Evolutionary conservation across 2,888 invertebrate genomes (phyloP).

Genomic region (Morpho achilles): DNA sequence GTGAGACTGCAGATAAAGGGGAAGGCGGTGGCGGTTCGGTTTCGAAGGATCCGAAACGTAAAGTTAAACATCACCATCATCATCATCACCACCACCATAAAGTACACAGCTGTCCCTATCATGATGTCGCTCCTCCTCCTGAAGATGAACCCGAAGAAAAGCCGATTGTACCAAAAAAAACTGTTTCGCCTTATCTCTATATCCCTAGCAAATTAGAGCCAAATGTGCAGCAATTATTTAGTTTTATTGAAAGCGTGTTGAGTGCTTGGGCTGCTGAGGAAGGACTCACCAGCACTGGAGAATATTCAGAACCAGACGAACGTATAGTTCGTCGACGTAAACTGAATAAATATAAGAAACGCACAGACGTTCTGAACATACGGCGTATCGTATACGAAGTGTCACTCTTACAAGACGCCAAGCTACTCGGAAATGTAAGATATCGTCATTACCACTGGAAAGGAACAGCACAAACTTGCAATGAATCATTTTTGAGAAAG

Average conservation of each 20-base stretch:
- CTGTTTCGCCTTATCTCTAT: conserved; percentile 73
- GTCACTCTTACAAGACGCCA: conserved; percentile 82
- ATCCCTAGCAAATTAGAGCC: conserved; percentile 82
- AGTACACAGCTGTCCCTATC: conserved; percentile 67
- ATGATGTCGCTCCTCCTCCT: conserved; percentile 60
- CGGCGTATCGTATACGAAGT: conserved; percentile 84
- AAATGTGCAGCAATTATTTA: conserved; percentile 89
- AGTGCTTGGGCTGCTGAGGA: conserved; percentile 89
- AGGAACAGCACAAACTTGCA: conserved; percentile 91
- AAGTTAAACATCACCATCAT: conserved; percentile 60
- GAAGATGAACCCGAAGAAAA: conserved; percentile 55
- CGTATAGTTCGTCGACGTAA: conserved; percentile 81
- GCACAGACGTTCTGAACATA: conserved; percentile 84
- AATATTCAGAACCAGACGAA: conserved; percentile 86
- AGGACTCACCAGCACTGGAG: conserved; percentile 85
- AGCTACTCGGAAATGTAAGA: conserved; percentile 83
- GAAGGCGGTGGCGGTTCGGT: conserved; percentile 48
- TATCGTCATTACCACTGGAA: conserved; percentile 92
- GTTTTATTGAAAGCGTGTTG: conserved; percentile 88
- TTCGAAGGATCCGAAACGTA: conserved; percentile 52
- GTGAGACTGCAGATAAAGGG: conserved; percentile 63
- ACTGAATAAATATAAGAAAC: conserved; percentile 81
- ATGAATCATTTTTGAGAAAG: conserved; percentile 92
- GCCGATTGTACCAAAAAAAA: conserved; percentile 59
- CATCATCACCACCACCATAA: conserved; percentile 67